Evolutionary conservation across 2,797 vertebrate genomes (phyloP), one percentile per base, ranked within the genome.

Genomic region (Morus bassanus): DNA sequence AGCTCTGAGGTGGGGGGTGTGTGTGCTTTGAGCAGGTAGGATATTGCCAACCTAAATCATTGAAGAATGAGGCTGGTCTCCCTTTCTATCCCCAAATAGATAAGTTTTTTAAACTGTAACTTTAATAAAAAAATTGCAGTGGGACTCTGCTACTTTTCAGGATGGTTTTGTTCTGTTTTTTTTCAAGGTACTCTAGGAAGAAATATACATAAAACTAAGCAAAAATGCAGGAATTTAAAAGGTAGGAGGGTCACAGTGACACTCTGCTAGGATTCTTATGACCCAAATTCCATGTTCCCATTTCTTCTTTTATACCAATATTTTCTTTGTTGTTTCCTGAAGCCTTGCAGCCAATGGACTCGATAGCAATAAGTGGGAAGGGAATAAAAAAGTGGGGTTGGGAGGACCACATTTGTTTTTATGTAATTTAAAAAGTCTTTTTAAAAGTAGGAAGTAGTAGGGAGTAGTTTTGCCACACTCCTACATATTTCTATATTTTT

Each of bases 121-220:
- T 61, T 65, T 1, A 28, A 33, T 46, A 21, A 64, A 48, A 73
- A 73, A 33, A 48, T 8, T 11, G 16, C 0, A 0, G 2, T n/a
- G 31, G 8, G 14, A 35, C 15, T 60, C 9, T 57, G 9, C 35
- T 78, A 7, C 7, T 25, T 18, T 51, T 63, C 59, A 45, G 43
- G 13, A 5, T 68, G 30, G 3, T 13, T 65, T 92, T 74, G 2
- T 12, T 68, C 59, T 22, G 2, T 18, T 53, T 72, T 45, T 33
- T 63, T 70, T 43, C 35, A 81, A 50, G 28, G 8, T 81, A 28
- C 14, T 81, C 12, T 60, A 39, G 14, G 33, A 74, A 84, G 8
- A 22, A 87, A 56, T 14, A 9, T n/a, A 21, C 10, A 0, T 59
- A 37, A 80, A 70, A 18, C 17, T 39, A 33, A 85, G 73, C 11